A percentile compares a stretch with the other conserved stretches of the same genome.
Evolutionary conservation across 1,140 invertebrate genomes (phyloP).

Genomic region (Dryas iulia): DNA sequence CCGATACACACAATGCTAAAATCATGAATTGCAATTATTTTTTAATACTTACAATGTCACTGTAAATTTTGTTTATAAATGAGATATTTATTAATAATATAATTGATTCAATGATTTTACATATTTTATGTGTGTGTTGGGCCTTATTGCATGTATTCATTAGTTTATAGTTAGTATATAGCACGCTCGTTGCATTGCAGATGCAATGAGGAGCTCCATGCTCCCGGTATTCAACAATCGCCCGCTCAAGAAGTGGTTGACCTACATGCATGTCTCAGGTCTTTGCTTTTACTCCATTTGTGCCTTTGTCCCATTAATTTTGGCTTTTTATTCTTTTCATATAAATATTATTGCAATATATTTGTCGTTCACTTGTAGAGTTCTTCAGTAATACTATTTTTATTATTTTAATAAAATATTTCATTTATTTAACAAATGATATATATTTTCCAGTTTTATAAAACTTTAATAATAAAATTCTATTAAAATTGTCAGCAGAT

Average conservation of each 20-base stretch:
- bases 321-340: conserved; percentile 3
- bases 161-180: conserved; percentile 2
- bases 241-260: conserved; percentile 75
- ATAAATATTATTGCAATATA: background rate
- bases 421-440: background rate
- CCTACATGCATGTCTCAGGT: conserved; percentile 78
- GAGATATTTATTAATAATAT: no score
- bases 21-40: background rate
- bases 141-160: background rate
- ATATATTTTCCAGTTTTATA: background rate
- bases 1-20: background rate
- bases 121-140: background rate
- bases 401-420: background rate
- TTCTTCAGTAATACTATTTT: background rate
- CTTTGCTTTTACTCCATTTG: conserved; percentile 62
- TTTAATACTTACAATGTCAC: background rate
- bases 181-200: conserved; percentile 62
- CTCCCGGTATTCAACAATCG: conserved; percentile 59
- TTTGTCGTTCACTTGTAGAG: background rate
- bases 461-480: background rate
- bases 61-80: no score
- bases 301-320: conserved; percentile 4
- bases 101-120: no score
- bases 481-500: conserved; percentile 41
- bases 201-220: conserved; percentile 60